A percentile compares a stretch with the other conserved stretches of the same genome.
These are phyloP conservation scores for Aleiodes testaceus DNA, from an alignment of 2,888 invertebrate species.

Conservation along the genomic window DNA sequence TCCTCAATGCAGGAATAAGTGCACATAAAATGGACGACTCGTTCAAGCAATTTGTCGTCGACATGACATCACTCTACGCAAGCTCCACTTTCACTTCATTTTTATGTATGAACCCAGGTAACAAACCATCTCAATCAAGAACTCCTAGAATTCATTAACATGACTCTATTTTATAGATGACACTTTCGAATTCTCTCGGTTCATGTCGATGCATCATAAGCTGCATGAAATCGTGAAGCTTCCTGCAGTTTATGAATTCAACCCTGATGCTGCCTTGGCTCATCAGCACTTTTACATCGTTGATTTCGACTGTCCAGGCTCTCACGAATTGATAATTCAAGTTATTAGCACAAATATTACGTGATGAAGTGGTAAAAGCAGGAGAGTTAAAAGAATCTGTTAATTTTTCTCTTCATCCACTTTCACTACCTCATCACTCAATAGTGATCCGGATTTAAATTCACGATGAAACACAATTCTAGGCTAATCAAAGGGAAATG, in stretches of 20 bases:
- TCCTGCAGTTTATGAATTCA: slow-evolving; percentile 30
- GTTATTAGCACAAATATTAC: slow-evolving; percentile 43
- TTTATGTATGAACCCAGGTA: slow-evolving; percentile 54
- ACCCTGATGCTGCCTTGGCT: not conserved
- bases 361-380: too few species aligned
- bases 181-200: slow-evolving; percentile 51
- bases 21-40: slow-evolving; percentile 44
- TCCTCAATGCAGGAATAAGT: not conserved
- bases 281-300: slow-evolving; percentile 57
- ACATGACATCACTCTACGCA: slow-evolving; percentile 50
- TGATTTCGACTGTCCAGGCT: slow-evolving; percentile 58
- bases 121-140: slow-evolving; percentile 12
- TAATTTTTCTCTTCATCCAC: too few species aligned
- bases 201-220: slow-evolving; percentile 54
- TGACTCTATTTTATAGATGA: slow-evolving; percentile 52
- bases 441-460: not conserved
- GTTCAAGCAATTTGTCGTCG: slow-evolving; percentile 50
- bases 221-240: slow-evolving; percentile 46
- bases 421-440: not conserved
- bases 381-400: too few species aligned
- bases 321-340: slow-evolving; percentile 53
- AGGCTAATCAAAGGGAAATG: slow-evolving; percentile 59
- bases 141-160: not conserved
- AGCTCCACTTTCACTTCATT: slow-evolving; percentile 54
- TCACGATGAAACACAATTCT: not conserved